Conservation (phyloP, 2,113 vertebrate species). For the Periophthalmus modestus region DNA sequence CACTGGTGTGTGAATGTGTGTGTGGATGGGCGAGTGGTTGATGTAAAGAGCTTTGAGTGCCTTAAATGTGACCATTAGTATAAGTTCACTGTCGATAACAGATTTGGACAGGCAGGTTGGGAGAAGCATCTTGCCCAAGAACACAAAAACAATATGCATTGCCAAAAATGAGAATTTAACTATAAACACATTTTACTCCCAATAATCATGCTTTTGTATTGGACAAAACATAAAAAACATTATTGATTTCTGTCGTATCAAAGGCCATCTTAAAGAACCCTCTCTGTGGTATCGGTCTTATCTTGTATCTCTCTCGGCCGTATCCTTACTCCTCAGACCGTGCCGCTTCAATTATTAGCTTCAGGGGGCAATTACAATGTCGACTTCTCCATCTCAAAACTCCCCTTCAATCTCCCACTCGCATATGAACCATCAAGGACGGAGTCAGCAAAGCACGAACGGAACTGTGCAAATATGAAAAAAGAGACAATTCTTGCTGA, state of each 20-base stretch:
- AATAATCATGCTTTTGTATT: background rate
- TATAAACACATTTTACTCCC: background rate
- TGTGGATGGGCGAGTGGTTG: too few species aligned
- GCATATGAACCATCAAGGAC: constrained; percentile 34
- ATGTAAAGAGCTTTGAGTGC: too few species aligned
- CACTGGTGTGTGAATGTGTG: too few species aligned
- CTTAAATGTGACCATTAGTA: too few species aligned
- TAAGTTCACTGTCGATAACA: too few species aligned
- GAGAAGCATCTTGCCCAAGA: background rate
- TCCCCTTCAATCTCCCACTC: constrained; percentile 5
- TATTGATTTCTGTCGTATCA: constrained; percentile 1
- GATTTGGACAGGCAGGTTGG: background rate
- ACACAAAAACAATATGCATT: background rate
- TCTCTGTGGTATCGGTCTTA: constrained; percentile 9
- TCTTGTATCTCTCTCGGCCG: background rate
- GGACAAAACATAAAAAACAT: background rate
- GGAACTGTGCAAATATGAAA: constrained; percentile 8
- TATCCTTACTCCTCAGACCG: constrained; percentile 17
- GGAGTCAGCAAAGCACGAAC: constrained; percentile 34
- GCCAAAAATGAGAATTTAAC: background rate
- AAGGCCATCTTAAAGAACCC: constrained; percentile 3
- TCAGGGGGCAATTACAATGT: constrained; percentile 66
- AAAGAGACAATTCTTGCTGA: constrained; percentile 21
- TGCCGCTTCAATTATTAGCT: constrained; percentile 64
- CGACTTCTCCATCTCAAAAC: constrained; percentile 47